Percentiles rank a stretch among this genome's conserved stretches.
Evolutionary conservation across 2,888 invertebrate species (phyloP).

Genomic region (Hipparchia sbordonii): DNA sequence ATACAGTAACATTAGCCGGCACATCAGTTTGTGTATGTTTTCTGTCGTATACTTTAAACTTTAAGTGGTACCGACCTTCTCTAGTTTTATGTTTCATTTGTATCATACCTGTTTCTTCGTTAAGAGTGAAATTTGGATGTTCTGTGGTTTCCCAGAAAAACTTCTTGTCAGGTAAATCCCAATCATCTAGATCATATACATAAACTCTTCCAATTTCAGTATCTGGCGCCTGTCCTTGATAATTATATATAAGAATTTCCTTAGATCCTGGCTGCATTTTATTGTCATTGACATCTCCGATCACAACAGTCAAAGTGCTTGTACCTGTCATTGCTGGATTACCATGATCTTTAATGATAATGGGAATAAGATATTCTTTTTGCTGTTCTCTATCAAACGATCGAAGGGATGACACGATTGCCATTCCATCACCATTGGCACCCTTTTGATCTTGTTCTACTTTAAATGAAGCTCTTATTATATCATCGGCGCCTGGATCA

Average conservation of each 20-base stretch:
- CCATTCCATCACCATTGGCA: conserved; percentile 98
- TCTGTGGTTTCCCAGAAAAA: conserved; percentile 96
- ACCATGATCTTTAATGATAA: conserved; percentile 98
- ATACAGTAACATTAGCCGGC: conserved; percentile 97
- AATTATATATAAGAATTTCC: conserved; percentile 98
- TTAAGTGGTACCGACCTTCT: conserved; percentile 92
- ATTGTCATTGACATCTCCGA: conserved; percentile 99
- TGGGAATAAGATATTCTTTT: conserved; percentile 98
- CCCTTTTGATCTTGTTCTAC: conserved; percentile 99
- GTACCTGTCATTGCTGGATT: conserved; percentile 98
- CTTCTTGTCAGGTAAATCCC: conserved; percentile 98
- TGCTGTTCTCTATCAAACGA: conserved; percentile 98
- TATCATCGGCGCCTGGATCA: conserved; percentile 96
- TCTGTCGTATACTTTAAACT: conserved; percentile 95
- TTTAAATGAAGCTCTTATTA: conserved; percentile 96
- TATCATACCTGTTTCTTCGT: conserved; percentile 97
- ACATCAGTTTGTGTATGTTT: conserved; percentile 98
- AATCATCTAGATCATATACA: conserved; percentile 98
- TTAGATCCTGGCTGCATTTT: conserved; percentile 99
- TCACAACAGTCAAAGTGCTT: conserved; percentile 96
- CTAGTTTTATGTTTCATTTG: conserved; percentile 96
- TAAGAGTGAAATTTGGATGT: conserved; percentile 93
- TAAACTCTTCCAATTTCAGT: conserved; percentile 97
- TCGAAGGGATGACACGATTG: conserved; percentile 95
- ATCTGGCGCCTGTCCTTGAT: conserved; percentile 94